Base-by-base conservation (phyloP, 2,113 vertebrate species). In the Chionodraco myersi region DNA sequence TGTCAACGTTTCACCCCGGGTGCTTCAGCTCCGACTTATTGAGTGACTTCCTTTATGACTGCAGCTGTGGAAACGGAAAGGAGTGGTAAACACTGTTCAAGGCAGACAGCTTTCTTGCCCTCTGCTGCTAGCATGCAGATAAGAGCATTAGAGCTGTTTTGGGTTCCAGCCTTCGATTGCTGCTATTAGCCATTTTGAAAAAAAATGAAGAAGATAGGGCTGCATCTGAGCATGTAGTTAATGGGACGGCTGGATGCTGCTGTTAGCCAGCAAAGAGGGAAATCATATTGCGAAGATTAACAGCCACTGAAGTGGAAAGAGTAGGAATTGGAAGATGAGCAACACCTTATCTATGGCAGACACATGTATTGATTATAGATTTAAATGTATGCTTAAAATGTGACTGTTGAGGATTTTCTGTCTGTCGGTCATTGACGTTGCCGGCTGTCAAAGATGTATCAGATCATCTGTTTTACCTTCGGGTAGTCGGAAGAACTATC, bases 361-460 rank as follows among this genome's bases (percentile, higher is more conserved):
- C 90, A 89, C 77, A 67, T 34, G 77, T 92, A 93, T 93, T 92
- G 91, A 94, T 93, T 91, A 90, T 89, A 77, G 85, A 85, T 89
- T 92, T 92, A 76, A 85, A 91, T 93, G 86, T 86, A 79, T 70
- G 75, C 86, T 63, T 86, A 79, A 89, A 85, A 88, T 72, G 78
- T 64, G 75, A 87, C 77, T 90, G 86, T 78, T 87, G 64, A 86
- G 68, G 75, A 81, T 36, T 77, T 78, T 75, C 77, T 75, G 3
- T 78, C 62, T 70, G 67, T 66, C 11, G 18, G 16, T 83, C 80
- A 82, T 89, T 89, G 72, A 86, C 16, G 41, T 7, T 56, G 21
- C 23, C 75, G 52, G 63, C 71, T 72, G 64, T 83, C 77, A 80
- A 26, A 58, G 63, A 56, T 61, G 30, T 6, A 79, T 84, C 51